Percentiles rank a stretch among this genome's conserved stretches.
Evolutionary conservation across 1,140 invertebrate genomes (phyloP).

Genomic region (Coptotermes formosanus): DNA sequence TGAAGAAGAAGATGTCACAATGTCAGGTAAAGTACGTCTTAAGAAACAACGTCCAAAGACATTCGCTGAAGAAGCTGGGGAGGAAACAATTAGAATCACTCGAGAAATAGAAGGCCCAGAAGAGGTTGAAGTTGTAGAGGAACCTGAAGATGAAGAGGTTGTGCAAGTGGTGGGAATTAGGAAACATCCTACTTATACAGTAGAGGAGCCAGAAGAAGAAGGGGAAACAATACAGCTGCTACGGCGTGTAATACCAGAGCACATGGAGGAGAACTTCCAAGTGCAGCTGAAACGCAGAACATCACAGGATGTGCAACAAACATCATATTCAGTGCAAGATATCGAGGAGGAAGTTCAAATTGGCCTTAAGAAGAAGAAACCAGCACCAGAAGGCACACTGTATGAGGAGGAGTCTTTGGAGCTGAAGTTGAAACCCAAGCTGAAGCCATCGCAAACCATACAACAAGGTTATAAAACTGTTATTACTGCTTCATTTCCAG

Average conservation of each 20-base stretch:
- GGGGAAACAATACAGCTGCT: constrained; percentile 58
- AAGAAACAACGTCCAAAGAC: constrained; percentile 66
- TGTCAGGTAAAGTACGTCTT: constrained; percentile 78
- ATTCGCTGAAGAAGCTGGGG: constrained; percentile 68
- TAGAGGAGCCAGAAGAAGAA: constrained; percentile 55
- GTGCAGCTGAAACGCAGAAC: constrained; percentile 39
- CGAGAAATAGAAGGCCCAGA: constrained; percentile 67
- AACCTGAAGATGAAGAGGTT: constrained; percentile 50
- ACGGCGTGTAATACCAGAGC: constrained; percentile 40
- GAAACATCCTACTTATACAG: constrained; percentile 30
- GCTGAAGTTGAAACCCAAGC: constrained; percentile 56
- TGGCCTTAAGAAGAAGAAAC: constrained; percentile 48
- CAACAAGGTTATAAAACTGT: constrained; percentile 40
- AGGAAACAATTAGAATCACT: constrained; percentile 69
- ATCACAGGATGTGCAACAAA: constrained; percentile 40
- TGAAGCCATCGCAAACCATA: constrained; percentile 55
- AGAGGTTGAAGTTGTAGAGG: constrained; percentile 54
- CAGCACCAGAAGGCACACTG: constrained; percentile 45
- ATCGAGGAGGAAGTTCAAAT: constrained; percentile 49
- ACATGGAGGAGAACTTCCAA: constrained; percentile 50
- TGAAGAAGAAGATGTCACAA: constrained; percentile 81
- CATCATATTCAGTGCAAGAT: constrained; percentile 47
- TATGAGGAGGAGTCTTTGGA: constrained; percentile 61
- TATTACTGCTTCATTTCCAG: constrained; percentile 9
- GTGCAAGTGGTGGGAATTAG: background rate